phyloP scores from a whole-genome alignment of 2,797 vertebrate genomes.

The Neostethus bicornis region DNA sequence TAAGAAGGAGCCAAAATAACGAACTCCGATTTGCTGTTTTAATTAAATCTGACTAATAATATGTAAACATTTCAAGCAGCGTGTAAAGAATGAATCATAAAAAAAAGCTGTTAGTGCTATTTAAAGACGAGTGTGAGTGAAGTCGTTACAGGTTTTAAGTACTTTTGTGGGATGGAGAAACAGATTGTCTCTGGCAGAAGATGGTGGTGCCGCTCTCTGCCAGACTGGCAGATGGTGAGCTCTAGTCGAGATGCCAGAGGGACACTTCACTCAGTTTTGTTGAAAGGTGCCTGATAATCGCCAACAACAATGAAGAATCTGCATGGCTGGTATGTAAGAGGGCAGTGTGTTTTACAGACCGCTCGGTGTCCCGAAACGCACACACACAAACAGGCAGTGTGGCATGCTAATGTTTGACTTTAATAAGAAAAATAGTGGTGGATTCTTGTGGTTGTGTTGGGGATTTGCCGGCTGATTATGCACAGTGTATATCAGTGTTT shows the following conservation, averaged over 20 bases:
- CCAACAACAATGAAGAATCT: conserved; percentile 37
- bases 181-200: conserved; percentile 43
- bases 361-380: conserved; percentile 3
- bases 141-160: conserved; percentile 21
- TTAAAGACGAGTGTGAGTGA: conserved; percentile 6
- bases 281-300: conserved; percentile 58
- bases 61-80: background rate
- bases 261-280: conserved; percentile 47
- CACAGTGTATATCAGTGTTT: too few species aligned
- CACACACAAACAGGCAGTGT: background rate
- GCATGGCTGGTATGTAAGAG: conserved; percentile 13
- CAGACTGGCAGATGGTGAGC: conserved; percentile 62
- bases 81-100: background rate
- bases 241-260: conserved; percentile 50
- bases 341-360: background rate
- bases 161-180: conserved; percentile 29
- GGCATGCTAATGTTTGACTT: conserved; percentile 30
- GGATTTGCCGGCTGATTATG: conserved; percentile 7
- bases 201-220: conserved; percentile 42
- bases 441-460: background rate
- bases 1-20: background rate
- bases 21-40: background rate
- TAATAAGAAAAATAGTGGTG: background rate
- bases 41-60: background rate
- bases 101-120: conserved; percentile 1